These are phyloP conservation scores for Caenorhabditis tropicalis DNA, from an alignment of 1,140 invertebrate genomes.

Conservation along the genomic window DNA sequence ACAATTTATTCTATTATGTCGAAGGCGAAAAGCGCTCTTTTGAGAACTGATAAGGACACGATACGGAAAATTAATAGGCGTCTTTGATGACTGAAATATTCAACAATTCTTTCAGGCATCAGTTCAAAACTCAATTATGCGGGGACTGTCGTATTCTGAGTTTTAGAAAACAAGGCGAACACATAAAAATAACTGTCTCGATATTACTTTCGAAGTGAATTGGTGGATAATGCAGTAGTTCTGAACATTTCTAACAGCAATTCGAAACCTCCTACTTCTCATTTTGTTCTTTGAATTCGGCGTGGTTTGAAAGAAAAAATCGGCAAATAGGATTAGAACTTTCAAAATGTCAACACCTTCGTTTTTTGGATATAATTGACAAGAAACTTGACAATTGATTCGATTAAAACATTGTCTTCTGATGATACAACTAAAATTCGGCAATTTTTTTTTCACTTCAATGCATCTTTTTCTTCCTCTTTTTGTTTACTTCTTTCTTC, in stretches of 20 bases:
- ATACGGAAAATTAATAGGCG: constrained; percentile 18
- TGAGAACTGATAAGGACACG: not conserved
- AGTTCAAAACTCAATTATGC: constrained; percentile 24
- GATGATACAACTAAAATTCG: no score
- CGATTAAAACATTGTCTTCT: not conserved
- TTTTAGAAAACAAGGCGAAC: no score
- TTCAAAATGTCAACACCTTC: not conserved
- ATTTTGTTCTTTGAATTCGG: not conserved
- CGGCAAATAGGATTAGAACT: not conserved
- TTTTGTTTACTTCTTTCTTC: not conserved
- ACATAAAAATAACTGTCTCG: no score
- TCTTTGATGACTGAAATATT: not conserved
- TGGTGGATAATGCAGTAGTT: not conserved
- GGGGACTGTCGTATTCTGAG: no score
- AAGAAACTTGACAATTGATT: not conserved
- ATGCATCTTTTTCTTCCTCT: not conserved
- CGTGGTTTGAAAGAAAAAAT: not conserved
- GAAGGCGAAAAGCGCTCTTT: not conserved
- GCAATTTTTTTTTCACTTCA: not conserved
- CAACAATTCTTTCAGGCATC: not conserved
- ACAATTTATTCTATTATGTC: not conserved
- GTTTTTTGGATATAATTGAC: not conserved
- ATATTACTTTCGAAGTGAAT: no score
- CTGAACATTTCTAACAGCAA: not conserved
- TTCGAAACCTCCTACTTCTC: not conserved